phyloP scores from a whole-genome alignment of 2,888 invertebrate genomes.

The Lasioglossum marginatum region DNA sequence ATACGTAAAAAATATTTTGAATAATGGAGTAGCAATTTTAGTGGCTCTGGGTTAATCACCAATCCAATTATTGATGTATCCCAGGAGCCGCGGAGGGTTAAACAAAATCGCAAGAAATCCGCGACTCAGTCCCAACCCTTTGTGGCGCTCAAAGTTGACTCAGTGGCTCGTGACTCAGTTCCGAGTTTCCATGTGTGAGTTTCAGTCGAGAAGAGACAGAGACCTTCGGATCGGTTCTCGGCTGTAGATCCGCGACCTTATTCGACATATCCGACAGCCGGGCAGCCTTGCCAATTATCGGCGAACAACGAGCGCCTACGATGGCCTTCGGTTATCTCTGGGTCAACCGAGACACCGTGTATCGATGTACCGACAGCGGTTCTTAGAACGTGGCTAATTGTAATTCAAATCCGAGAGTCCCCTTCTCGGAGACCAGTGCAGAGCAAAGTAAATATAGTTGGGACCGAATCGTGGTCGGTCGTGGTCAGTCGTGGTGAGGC shows the following conservation, averaged over 20 bases:
- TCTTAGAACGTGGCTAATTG: background rate
- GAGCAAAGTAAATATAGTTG: background rate
- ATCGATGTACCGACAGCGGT: constrained; percentile 27
- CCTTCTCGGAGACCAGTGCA: background rate
- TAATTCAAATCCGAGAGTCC: constrained; percentile 25
- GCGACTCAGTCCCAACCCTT: constrained; percentile 13
- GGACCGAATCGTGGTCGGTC: background rate
- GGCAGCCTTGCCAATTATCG: constrained; percentile 64
- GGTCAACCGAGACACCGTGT: constrained; percentile 38
- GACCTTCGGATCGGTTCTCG: constrained; percentile 49
- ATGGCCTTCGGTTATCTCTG: constrained; percentile 59
- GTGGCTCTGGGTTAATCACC: too few relatives aligned
- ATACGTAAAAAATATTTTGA: too few relatives aligned
- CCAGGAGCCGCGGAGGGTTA: background rate
- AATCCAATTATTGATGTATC: too few relatives aligned
- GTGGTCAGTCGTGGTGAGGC: background rate
- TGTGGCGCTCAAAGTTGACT: constrained; percentile 55
- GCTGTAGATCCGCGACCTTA: constrained; percentile 61
- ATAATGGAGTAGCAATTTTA: too few relatives aligned
- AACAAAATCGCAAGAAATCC: background rate
- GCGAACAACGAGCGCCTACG: constrained; percentile 34
- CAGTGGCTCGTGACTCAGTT: constrained; percentile 59
- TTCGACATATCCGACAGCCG: constrained; percentile 46
- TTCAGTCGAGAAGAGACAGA: background rate
- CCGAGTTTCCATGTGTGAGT: constrained; percentile 40